Evolutionary conservation across 37 sponge, comb jelly and placozoan species (phyloP).

Genomic region (Chondrilla cf. caribensis): DNA sequence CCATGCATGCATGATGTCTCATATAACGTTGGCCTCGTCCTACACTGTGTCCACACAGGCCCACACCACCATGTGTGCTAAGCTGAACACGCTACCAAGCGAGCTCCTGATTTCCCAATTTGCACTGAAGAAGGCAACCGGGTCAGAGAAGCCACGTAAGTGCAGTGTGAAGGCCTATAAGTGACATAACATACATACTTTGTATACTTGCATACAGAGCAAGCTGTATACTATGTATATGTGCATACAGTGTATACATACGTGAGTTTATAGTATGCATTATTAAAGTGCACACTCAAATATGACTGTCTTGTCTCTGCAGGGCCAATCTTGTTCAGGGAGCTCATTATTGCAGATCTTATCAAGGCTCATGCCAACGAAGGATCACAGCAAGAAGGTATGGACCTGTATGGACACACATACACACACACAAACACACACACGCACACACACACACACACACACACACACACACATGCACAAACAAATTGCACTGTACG

Average conservation of each 20-base stretch:
- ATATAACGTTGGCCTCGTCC: no score
- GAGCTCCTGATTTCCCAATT: constrained; percentile 49
- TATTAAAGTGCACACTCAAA: neutral
- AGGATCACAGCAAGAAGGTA: neutral
- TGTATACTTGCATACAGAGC: neutral
- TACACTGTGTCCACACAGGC: neutral
- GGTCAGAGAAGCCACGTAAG: constrained; percentile 61
- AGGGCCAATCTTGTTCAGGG: constrained; percentile 38
- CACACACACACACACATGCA: constrained; percentile 21
- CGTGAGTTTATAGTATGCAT: no score
- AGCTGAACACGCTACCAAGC: constrained; percentile 37
- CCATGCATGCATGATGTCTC: no score
- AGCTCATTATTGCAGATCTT: neutral
- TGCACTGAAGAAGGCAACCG: constrained; percentile 57
- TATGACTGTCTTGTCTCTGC: constrained; percentile 30
- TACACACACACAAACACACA: neutral
- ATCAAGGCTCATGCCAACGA: neutral
- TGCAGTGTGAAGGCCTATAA: neutral
- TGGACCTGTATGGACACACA: neutral
- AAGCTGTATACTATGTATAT: no score
- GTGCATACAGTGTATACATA: no score
- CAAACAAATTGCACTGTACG: neutral
- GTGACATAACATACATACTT: constrained; percentile 8
- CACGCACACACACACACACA: constrained; percentile 11
- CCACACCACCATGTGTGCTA: constrained; percentile 11